Evolutionary conservation across 2,113 vertebrate genomes (phyloP), one percentile per base, ranked within the genome.

Genomic region (Corydoras sp.): DNA sequence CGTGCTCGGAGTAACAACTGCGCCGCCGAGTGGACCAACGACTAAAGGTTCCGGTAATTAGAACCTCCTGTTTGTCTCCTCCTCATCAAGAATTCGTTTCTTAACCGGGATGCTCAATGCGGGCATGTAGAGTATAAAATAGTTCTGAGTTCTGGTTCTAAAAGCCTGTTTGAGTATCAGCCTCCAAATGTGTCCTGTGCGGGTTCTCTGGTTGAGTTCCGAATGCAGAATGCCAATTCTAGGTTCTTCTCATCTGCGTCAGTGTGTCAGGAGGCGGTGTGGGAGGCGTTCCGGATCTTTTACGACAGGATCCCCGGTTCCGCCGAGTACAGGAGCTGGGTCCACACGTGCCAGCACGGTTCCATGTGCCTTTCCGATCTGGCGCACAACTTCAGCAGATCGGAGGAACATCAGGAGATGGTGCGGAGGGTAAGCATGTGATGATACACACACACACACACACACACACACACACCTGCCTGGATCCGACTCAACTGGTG

Each of bases 191-290:
- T 24, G 18, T 43, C 35, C 7, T 8, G 35, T 43, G 4, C 4
- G 35, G 35, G 35, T 43, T 43, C 35, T 2, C 2, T 8, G 7
- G 35, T 43, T 43, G 35, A 43, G 35, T 43, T 43, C 7, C 4
- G 35, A 43, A 43, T 43, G 35, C 35, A 8, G 4, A 43, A 5
- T 43, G 35, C 15, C 18, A 5, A 15, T 18, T 60, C 32, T 54
- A 56, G 58, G 1, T 60, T 11, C 2, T 30, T 50, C 50, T 43
- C 9, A 61, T 43, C 15, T 77, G 79, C 24, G 48, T 76, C 86
- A 98, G 94, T 96, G n/a, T 98, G 95, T 79, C 97, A 98, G 87
- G 94, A 99, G 85, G 93, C 90, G 0, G 93, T 95, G 14, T 98
- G 96, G 95, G 94, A 98, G 87, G 94, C 94, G 1, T 96, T 95